These are phyloP conservation scores for Mormyrops attenuatus DNA, from an alignment of 2,797 vertebrate genomes.

Conservation along the genomic window DNA sequence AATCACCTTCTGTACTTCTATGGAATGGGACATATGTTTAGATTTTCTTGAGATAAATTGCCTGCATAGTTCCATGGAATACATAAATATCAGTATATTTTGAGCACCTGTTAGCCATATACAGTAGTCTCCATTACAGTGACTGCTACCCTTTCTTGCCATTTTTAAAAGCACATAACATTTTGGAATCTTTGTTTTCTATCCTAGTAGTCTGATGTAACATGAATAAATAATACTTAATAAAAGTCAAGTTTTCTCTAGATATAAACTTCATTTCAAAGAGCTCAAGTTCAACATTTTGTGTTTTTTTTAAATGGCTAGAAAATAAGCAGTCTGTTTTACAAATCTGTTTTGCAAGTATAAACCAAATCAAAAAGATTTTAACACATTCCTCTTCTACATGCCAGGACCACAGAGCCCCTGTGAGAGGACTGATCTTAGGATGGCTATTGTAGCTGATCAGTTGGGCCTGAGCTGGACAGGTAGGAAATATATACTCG, in stretches of 20 bases:
- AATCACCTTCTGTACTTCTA: slow-evolving; percentile 29
- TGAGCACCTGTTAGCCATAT: slow-evolving; percentile 58
- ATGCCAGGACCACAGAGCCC: slow-evolving; percentile 97
- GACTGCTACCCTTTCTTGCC: slow-evolving; percentile 53
- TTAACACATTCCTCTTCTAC: slow-evolving; percentile 44
- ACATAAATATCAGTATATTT: slow-evolving; percentile 57
- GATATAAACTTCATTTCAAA: not conserved
- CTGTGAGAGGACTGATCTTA: slow-evolving; percentile 96
- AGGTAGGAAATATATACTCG: slow-evolving; percentile 63
- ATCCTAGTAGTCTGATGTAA: not conserved
- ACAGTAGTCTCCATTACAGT: slow-evolving; percentile 35
- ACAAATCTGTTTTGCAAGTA: slow-evolving; percentile 5
- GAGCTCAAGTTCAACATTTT: not conserved
- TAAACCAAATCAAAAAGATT: not conserved
- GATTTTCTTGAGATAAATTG: slow-evolving; percentile 41
- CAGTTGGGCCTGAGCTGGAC: slow-evolving; percentile 99
- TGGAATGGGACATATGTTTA: slow-evolving; percentile 38
- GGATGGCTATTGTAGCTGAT: slow-evolving; percentile 98
- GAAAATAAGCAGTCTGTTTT: slow-evolving; percentile 33
- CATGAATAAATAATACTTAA: not conserved
- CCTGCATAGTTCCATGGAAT: slow-evolving; percentile 63
- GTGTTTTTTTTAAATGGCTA: slow-evolving; percentile 25
- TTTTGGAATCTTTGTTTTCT: not conserved
- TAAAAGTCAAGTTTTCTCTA: not conserved
- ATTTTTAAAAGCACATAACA: slow-evolving; percentile 35